Evolutionary conservation across 2,888 invertebrate genomes (phyloP).

Genomic region (Drosophila testacea): DNA sequence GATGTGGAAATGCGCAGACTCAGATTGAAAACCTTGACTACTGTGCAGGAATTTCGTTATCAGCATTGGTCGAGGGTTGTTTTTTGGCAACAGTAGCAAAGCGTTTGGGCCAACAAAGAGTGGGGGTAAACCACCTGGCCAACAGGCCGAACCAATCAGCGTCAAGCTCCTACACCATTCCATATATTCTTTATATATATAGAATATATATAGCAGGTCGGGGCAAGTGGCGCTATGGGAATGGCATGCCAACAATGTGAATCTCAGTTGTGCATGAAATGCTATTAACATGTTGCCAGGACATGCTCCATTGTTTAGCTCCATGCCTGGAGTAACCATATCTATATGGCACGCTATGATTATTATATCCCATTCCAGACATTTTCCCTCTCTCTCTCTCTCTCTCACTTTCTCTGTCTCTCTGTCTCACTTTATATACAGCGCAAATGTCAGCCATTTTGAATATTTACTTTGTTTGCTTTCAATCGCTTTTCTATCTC

Average conservation of each 20-base stretch:
- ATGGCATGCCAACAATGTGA: conserved; percentile 60
- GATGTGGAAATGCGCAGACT: conserved; percentile 58
- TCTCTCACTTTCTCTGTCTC: background rate
- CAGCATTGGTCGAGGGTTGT: conserved; percentile 74
- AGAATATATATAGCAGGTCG: conserved; percentile 18
- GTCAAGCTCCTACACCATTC: conserved; percentile 10
- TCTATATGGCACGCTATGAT: conserved; percentile 19
- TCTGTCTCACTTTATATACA: conserved; percentile 24
- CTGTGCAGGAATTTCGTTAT: conserved; percentile 66
- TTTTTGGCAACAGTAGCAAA: conserved; percentile 76
- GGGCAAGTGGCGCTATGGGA: conserved; percentile 21
- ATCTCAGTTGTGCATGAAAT: conserved; percentile 79
- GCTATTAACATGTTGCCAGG: conserved; percentile 78
- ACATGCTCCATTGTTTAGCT: conserved; percentile 65
- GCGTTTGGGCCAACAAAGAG: conserved; percentile 20
- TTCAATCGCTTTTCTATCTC: conserved; percentile 46
- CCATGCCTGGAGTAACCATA: conserved; percentile 14
- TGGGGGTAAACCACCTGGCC: conserved; percentile 62
- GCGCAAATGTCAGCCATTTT: conserved; percentile 81
- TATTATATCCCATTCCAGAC: conserved; percentile 14
- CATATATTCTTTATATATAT: background rate
- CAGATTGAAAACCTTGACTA: conserved; percentile 35
- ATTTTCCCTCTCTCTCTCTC: no score
- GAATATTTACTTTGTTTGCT: conserved; percentile 71
- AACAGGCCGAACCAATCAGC: conserved; percentile 62